phyloP scores from a whole-genome alignment of 2,113 vertebrate genomes.

The Ciconia stormi region DNA sequence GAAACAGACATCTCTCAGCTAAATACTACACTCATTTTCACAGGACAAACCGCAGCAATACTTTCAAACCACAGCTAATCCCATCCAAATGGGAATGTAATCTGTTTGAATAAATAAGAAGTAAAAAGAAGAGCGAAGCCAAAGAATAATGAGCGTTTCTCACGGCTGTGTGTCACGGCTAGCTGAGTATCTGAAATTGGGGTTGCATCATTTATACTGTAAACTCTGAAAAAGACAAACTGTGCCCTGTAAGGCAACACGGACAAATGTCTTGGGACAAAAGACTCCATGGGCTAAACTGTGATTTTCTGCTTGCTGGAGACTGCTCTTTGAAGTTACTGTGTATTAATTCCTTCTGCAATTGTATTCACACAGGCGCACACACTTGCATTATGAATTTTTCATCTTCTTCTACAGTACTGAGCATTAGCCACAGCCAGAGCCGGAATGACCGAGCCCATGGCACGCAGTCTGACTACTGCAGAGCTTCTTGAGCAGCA shows the following conservation, averaged over 20 bases:
- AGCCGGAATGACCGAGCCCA: accelerated
- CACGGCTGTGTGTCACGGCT: neutral
- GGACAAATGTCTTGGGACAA: neutral
- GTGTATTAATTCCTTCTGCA: neutral
- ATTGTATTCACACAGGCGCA: neutral
- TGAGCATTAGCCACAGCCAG: neutral
- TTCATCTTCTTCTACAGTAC: neutral
- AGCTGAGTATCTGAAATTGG: neutral
- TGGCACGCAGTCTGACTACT: neutral
- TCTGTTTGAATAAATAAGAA: conserved; percentile 63
- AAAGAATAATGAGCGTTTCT: conserved; percentile 14
- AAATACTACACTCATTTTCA: conserved; percentile 52
- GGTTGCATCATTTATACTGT: conserved; percentile 26
- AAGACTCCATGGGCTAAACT: neutral
- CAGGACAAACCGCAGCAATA: conserved; percentile 52
- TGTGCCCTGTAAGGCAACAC: neutral
- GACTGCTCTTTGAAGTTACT: neutral
- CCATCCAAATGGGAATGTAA: conserved; percentile 65
- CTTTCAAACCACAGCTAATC: conserved; percentile 56
- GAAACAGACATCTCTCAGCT: conserved; percentile 32
- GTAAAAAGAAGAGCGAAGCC: conserved; percentile 31
- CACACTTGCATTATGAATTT: neutral
- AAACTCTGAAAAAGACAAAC: neutral
- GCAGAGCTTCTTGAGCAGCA: neutral
- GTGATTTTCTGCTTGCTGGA: conserved; percentile 20